Evolutionary conservation across 1,140 invertebrate species (phyloP), one percentile per base, ranked within the genome.

Genomic region (Metaphire vulgaris): DNA sequence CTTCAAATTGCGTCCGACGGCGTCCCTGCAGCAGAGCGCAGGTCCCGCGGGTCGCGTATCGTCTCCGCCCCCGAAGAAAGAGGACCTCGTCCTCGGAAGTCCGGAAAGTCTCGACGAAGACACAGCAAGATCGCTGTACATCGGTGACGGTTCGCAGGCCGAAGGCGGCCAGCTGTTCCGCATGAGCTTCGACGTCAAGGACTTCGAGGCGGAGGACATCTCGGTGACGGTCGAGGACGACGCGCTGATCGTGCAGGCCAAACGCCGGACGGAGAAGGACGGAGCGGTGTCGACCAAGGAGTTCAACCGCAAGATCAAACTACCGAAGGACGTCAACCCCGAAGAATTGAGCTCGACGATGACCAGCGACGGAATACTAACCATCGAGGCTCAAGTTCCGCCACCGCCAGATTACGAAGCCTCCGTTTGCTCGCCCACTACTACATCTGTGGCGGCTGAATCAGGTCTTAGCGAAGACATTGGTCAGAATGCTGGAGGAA

Each of bases 241-340:
- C 1, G 69, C 65, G 26, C 79, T 85, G 66, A 77, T 83, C 34
- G 86, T 87, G 33, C 80, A 83, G 33, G 86, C 86, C 14, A 86
- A 87, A 72, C 87, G 87, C 78, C 85, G 87, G 76, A 86, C 87
- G 69, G 86, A 87, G 76, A 82, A 79, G 67, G 82, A 86, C 21
- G 73, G 77, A 16, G 81, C 82, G 72, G 79, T 83, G 56, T 85
- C 85, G 2, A 82, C 86, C 74, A 80, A 86, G 26, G 87, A 87
- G 77, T 87, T 87, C 80, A 87, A 86, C 74, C 82, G 87, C 78
- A 87, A 87, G 74, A 87, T 87, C 76, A 80, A 86, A 80, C 77
- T 87, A 33, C 86, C 86, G 1, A 80, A 82, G 21, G 86, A 87
- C 67, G 86, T 86, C 32, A 82, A 87, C 75, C 85, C 87, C 12